Evolutionary conservation across 1,140 invertebrate genomes (phyloP).

Genomic region (Macrobrachium rosenbergii): DNA sequence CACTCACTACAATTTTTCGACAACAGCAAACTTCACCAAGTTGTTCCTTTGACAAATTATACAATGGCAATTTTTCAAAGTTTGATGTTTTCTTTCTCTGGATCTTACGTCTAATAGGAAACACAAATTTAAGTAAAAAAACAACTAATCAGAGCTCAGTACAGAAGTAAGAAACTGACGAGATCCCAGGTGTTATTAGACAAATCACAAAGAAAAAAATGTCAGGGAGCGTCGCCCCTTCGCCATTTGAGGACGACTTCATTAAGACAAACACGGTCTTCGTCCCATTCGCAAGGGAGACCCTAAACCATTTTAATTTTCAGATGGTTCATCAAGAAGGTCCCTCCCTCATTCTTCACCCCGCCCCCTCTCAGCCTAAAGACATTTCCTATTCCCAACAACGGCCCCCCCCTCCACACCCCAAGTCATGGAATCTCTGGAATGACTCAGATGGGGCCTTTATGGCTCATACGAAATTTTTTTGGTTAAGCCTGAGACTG

Average conservation of each 20-base stretch:
- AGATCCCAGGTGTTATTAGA: too few species aligned
- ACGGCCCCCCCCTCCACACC: background rate
- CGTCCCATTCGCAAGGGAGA: slow-evolving; percentile 12
- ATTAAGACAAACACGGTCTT: slow-evolving; percentile 43
- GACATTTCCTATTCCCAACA: background rate
- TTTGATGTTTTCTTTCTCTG: too few species aligned
- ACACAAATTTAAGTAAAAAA: too few species aligned
- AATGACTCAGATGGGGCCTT: slow-evolving; percentile 30
- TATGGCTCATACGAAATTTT: background rate
- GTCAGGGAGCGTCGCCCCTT: background rate
- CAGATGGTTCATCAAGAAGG: slow-evolving; percentile 27
- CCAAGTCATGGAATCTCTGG: slow-evolving; percentile 28
- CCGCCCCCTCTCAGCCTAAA: background rate
- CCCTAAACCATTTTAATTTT: slow-evolving; percentile 46
- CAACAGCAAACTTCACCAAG: too few species aligned
- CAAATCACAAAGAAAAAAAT: slow-evolving; percentile 1
- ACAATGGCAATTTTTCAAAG: too few species aligned
- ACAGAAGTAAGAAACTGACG: too few species aligned
- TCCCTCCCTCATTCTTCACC: background rate
- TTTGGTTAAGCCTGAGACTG: background rate
- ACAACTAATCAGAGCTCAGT: too few species aligned
- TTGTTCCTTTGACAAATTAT: too few species aligned
- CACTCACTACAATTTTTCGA: too few species aligned
- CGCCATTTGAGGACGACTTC: slow-evolving; percentile 27
- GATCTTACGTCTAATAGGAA: too few species aligned